Evolutionary conservation across 2,888 invertebrate genomes (phyloP).

Genomic region (Calephelis perditalis): DNA sequence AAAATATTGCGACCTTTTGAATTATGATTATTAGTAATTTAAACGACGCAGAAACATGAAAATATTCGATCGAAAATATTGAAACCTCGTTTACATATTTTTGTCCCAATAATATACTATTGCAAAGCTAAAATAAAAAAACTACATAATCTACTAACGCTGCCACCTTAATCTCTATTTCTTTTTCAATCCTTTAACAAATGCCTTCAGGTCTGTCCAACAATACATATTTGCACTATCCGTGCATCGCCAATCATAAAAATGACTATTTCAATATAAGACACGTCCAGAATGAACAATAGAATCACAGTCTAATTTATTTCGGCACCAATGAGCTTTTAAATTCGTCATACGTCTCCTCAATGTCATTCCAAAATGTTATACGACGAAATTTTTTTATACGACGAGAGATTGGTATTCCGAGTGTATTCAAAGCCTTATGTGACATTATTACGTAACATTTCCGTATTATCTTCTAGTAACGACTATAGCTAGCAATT

Average conservation of each 20-base stretch:
- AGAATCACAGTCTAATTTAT: conserved; percentile 76
- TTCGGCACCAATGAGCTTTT: conserved; percentile 76
- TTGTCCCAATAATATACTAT: conserved; percentile 45
- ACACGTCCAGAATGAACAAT: conserved; percentile 76
- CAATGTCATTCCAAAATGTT: conserved; percentile 45
- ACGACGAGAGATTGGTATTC: conserved; percentile 48
- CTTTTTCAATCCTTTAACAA: conserved; percentile 48
- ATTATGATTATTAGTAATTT: too few relatives aligned
- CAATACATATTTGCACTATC: conserved; percentile 40
- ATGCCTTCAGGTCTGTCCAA: conserved; percentile 45
- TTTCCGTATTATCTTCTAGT: conserved; percentile 55
- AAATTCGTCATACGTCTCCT: conserved; percentile 67
- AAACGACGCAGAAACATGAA: too few relatives aligned
- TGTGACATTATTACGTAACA: conserved; percentile 53
- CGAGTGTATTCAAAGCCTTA: conserved; percentile 57
- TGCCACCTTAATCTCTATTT: conserved; percentile 42
- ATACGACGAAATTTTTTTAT: conserved; percentile 35
- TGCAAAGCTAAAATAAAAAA: conserved; percentile 61
- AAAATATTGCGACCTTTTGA: too few relatives aligned
- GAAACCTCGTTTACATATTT: conserved; percentile 30
- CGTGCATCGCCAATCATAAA: conserved; percentile 70
- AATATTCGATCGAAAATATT: background rate
- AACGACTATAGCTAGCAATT: conserved; percentile 75
- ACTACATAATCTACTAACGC: conserved; percentile 57
- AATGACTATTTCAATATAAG: conserved; percentile 78